phyloP scores from a whole-genome alignment of 2,888 invertebrate species.

The Unio delphinus region DNA sequence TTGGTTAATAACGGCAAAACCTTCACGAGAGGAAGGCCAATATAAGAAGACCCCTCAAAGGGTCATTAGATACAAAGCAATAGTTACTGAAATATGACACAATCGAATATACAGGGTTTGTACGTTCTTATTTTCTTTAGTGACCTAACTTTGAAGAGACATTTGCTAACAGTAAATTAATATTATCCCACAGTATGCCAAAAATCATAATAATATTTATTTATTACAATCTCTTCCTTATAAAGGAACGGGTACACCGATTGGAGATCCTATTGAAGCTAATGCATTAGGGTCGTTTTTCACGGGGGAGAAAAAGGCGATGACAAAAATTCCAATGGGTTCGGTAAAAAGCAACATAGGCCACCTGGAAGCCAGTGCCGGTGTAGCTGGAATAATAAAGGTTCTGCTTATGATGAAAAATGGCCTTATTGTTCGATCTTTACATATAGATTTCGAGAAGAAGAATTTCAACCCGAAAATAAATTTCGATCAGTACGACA shows the following conservation, averaged over 20 bases:
- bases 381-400: constrained; percentile 48
- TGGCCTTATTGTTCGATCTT: constrained; percentile 39
- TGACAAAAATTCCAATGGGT: constrained; percentile 24
- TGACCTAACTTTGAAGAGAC: no score
- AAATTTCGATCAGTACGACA: constrained; percentile 16
- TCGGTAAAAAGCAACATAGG: constrained; percentile 52
- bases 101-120: no score
- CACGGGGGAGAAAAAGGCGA: not conserved
- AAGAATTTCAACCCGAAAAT: constrained; percentile 31
- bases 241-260: constrained; percentile 51
- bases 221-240: not conserved
- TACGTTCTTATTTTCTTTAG: no score
- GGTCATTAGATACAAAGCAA: no score
- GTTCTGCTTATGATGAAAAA: constrained; percentile 49
- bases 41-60: no score
- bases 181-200: no score
- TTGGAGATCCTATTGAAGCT: constrained; percentile 52
- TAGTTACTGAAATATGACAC: no score
- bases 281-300: constrained; percentile 40
- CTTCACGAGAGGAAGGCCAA: no score
- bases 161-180: no score
- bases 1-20: no score
- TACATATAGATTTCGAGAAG: constrained; percentile 22
- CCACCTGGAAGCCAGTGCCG: constrained; percentile 44
- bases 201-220: no score